Base-by-base conservation (phyloP, 2,797 vertebrate species). In the Heliangelus exortis region DNA sequence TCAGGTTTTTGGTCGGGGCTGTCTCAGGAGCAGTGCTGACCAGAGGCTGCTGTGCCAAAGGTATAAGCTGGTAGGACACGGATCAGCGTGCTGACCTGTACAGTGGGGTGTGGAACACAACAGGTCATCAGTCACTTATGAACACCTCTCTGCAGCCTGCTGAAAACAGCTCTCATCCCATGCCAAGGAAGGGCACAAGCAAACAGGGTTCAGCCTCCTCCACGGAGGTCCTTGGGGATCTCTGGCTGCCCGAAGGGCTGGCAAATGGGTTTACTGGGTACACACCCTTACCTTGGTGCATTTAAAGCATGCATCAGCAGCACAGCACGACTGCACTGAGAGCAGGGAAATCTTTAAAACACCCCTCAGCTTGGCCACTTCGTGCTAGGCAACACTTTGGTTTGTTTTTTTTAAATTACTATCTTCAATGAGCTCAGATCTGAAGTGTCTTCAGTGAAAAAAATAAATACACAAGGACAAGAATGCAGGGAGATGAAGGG, bases 401-500 rank as follows among this genome's bases (percentile, higher is more conserved):
- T 86, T 93, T 90, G 68, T 47, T 18, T 18, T 92, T 96, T 67
- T 77, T 41, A 95, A 94, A 85, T 31, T 36, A 54, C 57, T 81
- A 15, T 78, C 92, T 92, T 65, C 76, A 43, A 48, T 53, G 41
- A 93, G 75, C 80, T 84, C 80, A 75, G 62, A 68, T 41, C 34
- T 95, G 43, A 69, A 93, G 72, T 63, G 92, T n/a, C 83, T 95
- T 87, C 2, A 5, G 79, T 81, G 86, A 84, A 87, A 89, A 85
- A 85, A 86, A 87, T 63, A 92, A 95, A 91, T 68, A 83, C 4
- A 4, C 92, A 75, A 83, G 69, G 22, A 59, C 71, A 84, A 80
- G 83, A 81, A 92, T 5, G 16, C 50, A 89, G 22, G 12, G 33
- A 16, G 78, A 85, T 51, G 54, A 29, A 20, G 15, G 26, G 10